Base-by-base conservation (phyloP, 2,113 vertebrate genomes). In the Manacus vitellinus region DNA sequence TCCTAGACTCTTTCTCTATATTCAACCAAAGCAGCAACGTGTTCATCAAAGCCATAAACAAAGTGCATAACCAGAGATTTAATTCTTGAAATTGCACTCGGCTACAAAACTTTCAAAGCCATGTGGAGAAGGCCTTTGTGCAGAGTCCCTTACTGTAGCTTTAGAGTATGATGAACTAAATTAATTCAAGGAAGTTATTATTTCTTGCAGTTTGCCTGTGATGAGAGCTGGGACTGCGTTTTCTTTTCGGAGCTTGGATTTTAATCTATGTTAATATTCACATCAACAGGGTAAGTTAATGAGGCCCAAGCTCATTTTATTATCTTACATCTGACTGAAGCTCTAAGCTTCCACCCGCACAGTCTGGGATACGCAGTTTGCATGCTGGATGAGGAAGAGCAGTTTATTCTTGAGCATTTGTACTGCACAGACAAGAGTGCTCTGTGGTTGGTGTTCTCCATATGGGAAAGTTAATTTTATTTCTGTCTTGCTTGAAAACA, bases 401-500 rank as follows among this genome's bases (percentile, higher is more conserved):
- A 66, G 88, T 77, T 94, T 89, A 46, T 81, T 67, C 70, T 52
- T 0, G 13, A 94, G 91, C 80, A 94, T 92, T 96, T 92, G 83
- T 77, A 67, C 91, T 63, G 86, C 80, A 94, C 86, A 96, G 93
- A 95, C 86, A 73, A 11, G 51, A 92, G 56, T 35, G 73, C 83
- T 74, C 94, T 74, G 76, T 31, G 93, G 63, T 88, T 95, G 80
- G 89, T 95, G 89, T 95, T 96, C 94, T 95, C 96, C 91, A 95
- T 95, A 95, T 96, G 94, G 94, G 61, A 94, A 95, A 94, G 89
- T 95, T 96, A 79, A 95, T 92, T 95, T 92, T 89, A 68, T 93
- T 96, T 96, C 93, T 84, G 21, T 88, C 88, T 94, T 95, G 78
- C 92, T 90, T 94, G 94, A 93, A 97, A 97, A 97, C 96, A 97